Percentiles rank a stretch among this genome's conserved stretches.
Conservation (phyloP, 2,797 vertebrate species). For the Falco berigora region DNA sequence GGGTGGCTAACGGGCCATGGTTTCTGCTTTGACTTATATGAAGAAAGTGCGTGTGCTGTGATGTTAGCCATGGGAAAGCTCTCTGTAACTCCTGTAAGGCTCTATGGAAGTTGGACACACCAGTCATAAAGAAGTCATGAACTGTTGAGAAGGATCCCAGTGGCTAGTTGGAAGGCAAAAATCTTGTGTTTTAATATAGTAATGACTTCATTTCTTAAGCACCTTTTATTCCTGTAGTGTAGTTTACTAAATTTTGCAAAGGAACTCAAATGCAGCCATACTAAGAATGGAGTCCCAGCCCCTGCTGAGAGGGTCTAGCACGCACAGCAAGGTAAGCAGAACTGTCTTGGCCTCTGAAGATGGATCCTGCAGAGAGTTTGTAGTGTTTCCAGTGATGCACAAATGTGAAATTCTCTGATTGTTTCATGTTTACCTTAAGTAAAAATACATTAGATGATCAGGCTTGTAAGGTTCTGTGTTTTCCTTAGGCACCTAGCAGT, state of each 20-base stretch:
- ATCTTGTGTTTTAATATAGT: too few relatives aligned
- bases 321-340: slow-evolving; percentile 21
- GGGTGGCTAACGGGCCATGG: not conserved
- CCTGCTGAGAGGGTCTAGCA: not conserved
- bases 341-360: not conserved
- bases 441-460: not conserved
- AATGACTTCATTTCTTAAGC: not conserved
- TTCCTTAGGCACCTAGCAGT: not conserved
- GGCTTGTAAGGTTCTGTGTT: not conserved
- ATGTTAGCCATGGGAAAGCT: rapidly evolving
- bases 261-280: not conserved
- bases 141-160: not conserved
- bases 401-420: too few relatives aligned
- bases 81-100: not conserved
- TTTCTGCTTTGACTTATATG: not conserved
- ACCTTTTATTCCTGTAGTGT: not conserved
- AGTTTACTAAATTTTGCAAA: slow-evolving; percentile 1
- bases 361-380: not conserved
- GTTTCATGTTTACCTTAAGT: not conserved
- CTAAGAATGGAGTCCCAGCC: slow-evolving; percentile 41
- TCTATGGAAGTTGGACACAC: rapidly evolving
- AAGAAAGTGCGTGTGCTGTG: rapidly evolving
- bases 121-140: too few relatives aligned
- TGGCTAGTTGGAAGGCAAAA: not conserved
- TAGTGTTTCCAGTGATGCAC: not conserved